A percentile compares a stretch with the other conserved stretches of the same genome.
Conservation (phyloP, 2,113 vertebrate genomes). For the Cephalopholis sonnerati region DNA sequence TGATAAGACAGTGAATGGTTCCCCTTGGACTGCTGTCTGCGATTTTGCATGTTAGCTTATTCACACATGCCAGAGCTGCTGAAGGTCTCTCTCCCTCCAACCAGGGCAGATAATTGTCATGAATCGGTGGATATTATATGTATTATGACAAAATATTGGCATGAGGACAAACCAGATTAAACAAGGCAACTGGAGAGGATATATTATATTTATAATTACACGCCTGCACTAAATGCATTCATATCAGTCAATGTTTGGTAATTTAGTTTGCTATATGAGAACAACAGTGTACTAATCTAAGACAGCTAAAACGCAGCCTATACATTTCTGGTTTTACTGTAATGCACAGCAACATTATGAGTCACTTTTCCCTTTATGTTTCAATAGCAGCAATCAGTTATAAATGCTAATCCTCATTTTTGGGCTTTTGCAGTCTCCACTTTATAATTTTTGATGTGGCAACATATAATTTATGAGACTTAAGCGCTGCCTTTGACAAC, state of each 20-base stretch:
- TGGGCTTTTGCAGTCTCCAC: neutral
- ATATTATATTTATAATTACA: neutral
- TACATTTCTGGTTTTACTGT: neutral
- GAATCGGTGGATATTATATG: constrained; percentile 52
- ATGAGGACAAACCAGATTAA: neutral
- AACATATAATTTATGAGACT: constrained; percentile 19
- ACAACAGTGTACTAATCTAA: neutral
- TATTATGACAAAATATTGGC: constrained; percentile 41
- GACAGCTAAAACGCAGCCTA: neutral
- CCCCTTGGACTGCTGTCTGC: constrained; percentile 18
- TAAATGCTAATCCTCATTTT: constrained; percentile 34
- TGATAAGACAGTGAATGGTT: constrained; percentile 55
- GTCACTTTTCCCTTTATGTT: constrained; percentile 1
- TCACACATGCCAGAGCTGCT: constrained; percentile 63
- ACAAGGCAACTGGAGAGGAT: constrained; percentile 1
- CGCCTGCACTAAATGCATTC: neutral
- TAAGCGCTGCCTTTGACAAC: constrained; percentile 18
- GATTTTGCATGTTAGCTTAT: constrained; percentile 42
- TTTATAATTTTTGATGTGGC: constrained; percentile 6
- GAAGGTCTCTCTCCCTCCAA: constrained; percentile 46
- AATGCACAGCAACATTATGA: neutral
- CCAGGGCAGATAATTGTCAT: constrained; percentile 47
- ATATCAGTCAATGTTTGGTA: too few species aligned
- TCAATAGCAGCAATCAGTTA: constrained; percentile 11
- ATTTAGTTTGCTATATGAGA: neutral